Percentiles rank a stretch among this genome's conserved stretches.
phyloP scores from a whole-genome alignment of 2,113 vertebrate genomes.

The Thomomys bottae region DNA sequence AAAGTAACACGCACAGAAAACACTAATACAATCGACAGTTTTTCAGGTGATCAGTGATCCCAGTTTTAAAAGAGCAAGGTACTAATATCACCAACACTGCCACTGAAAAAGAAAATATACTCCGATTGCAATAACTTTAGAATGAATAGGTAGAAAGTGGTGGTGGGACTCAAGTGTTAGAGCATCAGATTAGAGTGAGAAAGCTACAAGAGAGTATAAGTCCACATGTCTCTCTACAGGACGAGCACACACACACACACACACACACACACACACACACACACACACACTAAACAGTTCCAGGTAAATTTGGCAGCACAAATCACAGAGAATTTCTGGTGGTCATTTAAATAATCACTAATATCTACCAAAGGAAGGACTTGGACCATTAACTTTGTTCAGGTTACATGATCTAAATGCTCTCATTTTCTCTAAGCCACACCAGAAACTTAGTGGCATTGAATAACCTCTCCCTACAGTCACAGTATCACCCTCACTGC shows the following conservation, averaged over 20 bases:
- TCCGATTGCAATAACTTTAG: not conserved
- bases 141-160: not conserved
- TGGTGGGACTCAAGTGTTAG: too few relatives aligned
- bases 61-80: not conserved
- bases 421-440: not conserved
- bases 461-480: not conserved
- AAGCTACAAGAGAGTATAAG: too few relatives aligned
- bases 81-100: not conserved
- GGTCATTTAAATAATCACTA: not conserved
- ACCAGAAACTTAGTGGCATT: not conserved
- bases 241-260: too few relatives aligned
- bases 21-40: not conserved
- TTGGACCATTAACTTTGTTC: not conserved
- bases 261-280: too few relatives aligned
- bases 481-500: accelerated
- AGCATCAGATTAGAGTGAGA: too few relatives aligned
- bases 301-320: too few relatives aligned
- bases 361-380: not conserved
- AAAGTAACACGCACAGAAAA: not conserved
- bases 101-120: not conserved
- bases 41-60: too few relatives aligned
- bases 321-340: too few relatives aligned
- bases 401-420: not conserved
- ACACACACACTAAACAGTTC: too few relatives aligned
- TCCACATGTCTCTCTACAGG: too few relatives aligned